A percentile compares a stretch with the other conserved stretches of the same genome.
These are phyloP conservation scores for Griposia aprilina DNA, from an alignment of 2,888 invertebrate genomes.

Conservation along the genomic window DNA sequence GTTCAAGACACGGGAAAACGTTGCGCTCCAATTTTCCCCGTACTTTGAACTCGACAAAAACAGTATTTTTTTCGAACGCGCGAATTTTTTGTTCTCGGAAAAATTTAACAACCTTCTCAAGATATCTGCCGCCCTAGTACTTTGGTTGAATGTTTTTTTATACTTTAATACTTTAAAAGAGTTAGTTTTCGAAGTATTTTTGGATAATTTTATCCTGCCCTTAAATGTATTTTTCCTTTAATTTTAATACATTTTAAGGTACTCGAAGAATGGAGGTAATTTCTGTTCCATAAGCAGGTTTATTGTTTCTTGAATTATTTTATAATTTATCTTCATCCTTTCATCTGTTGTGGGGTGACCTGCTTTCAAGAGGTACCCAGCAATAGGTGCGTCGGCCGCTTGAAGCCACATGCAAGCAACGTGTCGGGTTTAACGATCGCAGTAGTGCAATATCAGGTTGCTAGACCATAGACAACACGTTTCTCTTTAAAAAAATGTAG, in stretches of 20 bases:
- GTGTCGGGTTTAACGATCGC: constrained; percentile 43
- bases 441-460: constrained; percentile 42
- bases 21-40: constrained; percentile 64
- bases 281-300: not conserved
- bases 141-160: not conserved
- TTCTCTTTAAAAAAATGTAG: constrained; percentile 43
- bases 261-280: not conserved
- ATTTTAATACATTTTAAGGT: not conserved
- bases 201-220: not conserved
- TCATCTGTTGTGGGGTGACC: constrained; percentile 36
- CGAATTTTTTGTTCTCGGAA: constrained; percentile 10
- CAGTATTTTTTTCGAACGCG: constrained; percentile 26
- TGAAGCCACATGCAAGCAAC: constrained; percentile 42
- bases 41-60: constrained; percentile 63
- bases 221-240: too few species aligned
- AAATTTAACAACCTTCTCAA: constrained; percentile 10
- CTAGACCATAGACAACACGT: constrained; percentile 32
- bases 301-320: not conserved
- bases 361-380: constrained; percentile 43
- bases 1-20: constrained; percentile 66
- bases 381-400: constrained; percentile 39
- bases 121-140: constrained; percentile 33
- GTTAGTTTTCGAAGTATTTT: not conserved
- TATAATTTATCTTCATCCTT: constrained; percentile 27
- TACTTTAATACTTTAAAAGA: not conserved